Percentiles rank a stretch among this genome's conserved stretches.
phyloP scores from a whole-genome alignment of 1,140 invertebrate genomes.

The Pantala flavescens region DNA sequence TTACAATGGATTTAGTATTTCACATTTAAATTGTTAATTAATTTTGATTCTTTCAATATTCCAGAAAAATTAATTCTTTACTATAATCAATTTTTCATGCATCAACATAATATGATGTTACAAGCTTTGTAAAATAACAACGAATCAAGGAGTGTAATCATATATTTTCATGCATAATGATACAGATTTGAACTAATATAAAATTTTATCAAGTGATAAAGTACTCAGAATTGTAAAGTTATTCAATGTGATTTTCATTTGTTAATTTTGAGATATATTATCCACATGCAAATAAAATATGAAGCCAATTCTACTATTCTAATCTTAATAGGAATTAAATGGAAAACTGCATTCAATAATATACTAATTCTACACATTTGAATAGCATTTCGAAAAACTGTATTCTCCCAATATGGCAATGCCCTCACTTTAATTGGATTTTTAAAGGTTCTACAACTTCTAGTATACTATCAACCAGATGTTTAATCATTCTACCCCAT shows the following conservation, averaged over 20 bases:
- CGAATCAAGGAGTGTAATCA: background rate
- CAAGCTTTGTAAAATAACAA: background rate
- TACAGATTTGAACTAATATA: background rate
- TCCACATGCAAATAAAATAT: constrained; percentile 13
- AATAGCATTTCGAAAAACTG: background rate
- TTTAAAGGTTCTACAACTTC: background rate
- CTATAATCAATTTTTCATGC: background rate
- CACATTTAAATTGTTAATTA: no score
- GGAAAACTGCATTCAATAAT: background rate
- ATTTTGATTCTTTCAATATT: no score
- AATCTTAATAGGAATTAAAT: constrained; percentile 2
- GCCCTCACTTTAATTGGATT: background rate
- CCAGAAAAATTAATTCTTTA: no score
- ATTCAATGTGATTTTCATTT: background rate
- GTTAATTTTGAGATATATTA: background rate
- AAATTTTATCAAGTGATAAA: background rate
- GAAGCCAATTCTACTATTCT: background rate
- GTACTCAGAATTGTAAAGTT: background rate
- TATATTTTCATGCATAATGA: background rate
- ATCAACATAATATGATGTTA: background rate
- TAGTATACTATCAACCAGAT: background rate
- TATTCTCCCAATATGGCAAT: background rate
- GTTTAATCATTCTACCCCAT: background rate
- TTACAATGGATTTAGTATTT: no score
- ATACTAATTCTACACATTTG: background rate